phyloP scores from a whole-genome alignment of 2,113 vertebrate genomes.

The Callospermophilus lateralis region DNA sequence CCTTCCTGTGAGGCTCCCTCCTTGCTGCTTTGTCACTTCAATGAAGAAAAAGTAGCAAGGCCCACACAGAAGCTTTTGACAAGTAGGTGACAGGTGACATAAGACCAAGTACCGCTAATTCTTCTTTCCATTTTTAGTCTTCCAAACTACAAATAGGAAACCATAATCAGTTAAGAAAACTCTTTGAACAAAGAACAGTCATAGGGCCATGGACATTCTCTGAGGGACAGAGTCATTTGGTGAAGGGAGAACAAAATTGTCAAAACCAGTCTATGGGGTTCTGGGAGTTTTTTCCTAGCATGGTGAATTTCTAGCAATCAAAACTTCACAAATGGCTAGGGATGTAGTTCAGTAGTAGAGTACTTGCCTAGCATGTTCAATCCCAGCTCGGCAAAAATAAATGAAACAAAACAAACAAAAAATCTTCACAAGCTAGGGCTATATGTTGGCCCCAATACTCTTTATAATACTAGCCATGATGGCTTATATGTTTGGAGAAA shows the following conservation, averaged over 20 bases:
- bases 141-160: not conserved
- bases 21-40: not conserved
- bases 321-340: not conserved
- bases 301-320: not conserved
- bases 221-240: not conserved
- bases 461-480: not conserved
- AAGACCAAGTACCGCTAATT: not conserved
- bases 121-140: not conserved
- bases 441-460: not conserved
- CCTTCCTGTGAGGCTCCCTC: not conserved
- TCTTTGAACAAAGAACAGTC: not conserved
- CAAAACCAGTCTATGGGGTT: not conserved
- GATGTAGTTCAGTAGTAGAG: too few relatives aligned
- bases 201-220: not conserved
- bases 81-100: not conserved
- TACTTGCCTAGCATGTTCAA: too few relatives aligned
- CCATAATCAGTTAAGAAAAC: not conserved
- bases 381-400: too few relatives aligned
- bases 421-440: not conserved
- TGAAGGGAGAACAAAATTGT: not conserved
- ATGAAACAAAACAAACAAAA: not conserved
- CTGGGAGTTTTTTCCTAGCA: not conserved
- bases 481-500: not conserved
- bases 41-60: not conserved
- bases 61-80: not conserved